Base-by-base conservation (phyloP, 2,797 vertebrate species). In the Nyctalus aviator region DNA sequence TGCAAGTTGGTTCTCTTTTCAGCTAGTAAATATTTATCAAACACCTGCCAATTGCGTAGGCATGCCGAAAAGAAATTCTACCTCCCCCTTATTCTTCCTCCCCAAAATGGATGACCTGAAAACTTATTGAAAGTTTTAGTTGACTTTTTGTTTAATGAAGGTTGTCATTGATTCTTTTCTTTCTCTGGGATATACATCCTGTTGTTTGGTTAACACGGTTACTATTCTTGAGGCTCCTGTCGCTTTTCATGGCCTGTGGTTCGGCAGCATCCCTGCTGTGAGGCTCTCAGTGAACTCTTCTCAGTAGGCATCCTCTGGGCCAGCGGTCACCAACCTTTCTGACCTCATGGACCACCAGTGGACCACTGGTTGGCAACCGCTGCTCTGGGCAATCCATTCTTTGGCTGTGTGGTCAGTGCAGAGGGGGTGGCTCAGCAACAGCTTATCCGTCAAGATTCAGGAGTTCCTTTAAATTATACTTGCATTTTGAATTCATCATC, bases 71-170 rank as follows among this genome's bases (percentile, higher is more conserved):
- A 71, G 20, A 92, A 88, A 88, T 53, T 77, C 66, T 64, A 0
- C 68, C 79, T 94, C 76, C 72, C 5, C 44, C 18, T 79, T 68
- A 46, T 72, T 62, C 25, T 73, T 94, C 50, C 8, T 84, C 21
- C 20, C 5, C 2, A 62, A 71, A 90, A 69, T 77, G 46, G 68
- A 69, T 46, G 21, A 46, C 21, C 48, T 46, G 0, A 25, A 48
- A 71, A 44, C 50, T 50, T 91, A 62, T 0, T 91, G 32, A 59
- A 73, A 66, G 41, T 91, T 66, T 32, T 66, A 46, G 18, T 44
- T 84, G 59, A 76, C 85, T 48, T 84, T 79, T 86, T 41, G 14
- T 14, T 92, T 78, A 64, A 71, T 86, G 84, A 68, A 94, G 72
- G 48, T 86, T 84, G 71, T 66, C 15, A 78, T 57, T 46, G 30